Evolutionary conservation across 2,113 vertebrate genomes (phyloP).

Genomic region (Casuarius casuarius): DNA sequence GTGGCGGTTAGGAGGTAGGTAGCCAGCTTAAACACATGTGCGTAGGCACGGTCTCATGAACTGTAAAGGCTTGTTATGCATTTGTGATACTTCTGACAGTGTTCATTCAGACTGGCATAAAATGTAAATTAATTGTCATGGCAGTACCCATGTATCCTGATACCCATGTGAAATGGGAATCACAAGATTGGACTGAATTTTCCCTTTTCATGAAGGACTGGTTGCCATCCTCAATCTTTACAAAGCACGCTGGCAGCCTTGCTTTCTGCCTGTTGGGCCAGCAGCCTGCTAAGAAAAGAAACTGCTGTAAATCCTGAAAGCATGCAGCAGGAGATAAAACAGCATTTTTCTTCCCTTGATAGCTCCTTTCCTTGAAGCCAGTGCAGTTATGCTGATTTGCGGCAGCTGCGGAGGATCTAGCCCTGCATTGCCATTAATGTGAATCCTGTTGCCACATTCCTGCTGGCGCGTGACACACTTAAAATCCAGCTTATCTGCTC

Average conservation of each 20-base stretch:
- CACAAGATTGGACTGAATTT: neutral
- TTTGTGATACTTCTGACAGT: neutral
- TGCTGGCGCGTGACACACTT: neutral
- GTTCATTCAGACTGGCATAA: neutral
- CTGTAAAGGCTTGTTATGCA: neutral
- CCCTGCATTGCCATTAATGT: fast-evolving
- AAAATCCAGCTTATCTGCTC: fast-evolving
- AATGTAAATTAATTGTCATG: neutral
- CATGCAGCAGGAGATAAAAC: fast-evolving
- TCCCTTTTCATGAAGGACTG: too few relatives aligned
- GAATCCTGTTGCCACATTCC: fast-evolving
- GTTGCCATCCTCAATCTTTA: neutral
- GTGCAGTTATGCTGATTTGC: neutral
- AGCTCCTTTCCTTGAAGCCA: neutral
- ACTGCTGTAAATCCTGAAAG: neutral
- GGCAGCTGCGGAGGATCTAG: fast-evolving
- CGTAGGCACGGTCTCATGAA: neutral
- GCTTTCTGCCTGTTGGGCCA: neutral
- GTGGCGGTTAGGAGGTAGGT: neutral
- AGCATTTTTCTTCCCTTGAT: neutral
- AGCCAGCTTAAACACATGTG: neutral
- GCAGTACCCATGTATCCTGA: fast-evolving
- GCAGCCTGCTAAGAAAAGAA: neutral
- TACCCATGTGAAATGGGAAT: neutral
- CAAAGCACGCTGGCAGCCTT: fast-evolving